Conservation (phyloP, 1,140 invertebrate genomes). For the Aphaenogaster ashmeadi region DNA sequence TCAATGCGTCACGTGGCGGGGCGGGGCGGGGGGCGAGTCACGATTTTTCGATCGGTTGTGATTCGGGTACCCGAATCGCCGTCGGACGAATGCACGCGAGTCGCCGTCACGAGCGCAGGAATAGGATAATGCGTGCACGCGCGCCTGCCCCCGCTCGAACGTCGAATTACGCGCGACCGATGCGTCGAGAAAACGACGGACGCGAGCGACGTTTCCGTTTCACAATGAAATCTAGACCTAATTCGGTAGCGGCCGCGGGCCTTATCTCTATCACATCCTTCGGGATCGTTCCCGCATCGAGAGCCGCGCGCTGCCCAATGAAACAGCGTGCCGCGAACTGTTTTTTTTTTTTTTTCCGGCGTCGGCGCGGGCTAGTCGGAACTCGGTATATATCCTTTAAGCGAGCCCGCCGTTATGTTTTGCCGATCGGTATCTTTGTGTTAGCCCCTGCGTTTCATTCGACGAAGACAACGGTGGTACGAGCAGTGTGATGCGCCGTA, state of each 20-base stretch:
- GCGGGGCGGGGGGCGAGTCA: neutral
- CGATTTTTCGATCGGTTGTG: constrained; percentile 32
- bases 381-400: neutral
- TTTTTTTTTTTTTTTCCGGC: neutral
- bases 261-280: constrained; percentile 23
- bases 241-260: neutral
- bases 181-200: constrained; percentile 23
- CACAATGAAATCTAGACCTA: neutral
- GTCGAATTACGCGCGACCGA: constrained; percentile 16
- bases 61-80: neutral
- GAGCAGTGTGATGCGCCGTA: too few relatives aligned
- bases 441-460: neutral
- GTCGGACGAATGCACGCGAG: constrained; percentile 8
- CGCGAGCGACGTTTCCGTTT: neutral
- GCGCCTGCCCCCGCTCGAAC: neutral
- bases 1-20: neutral
- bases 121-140: constrained; percentile 10
- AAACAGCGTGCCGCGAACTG: neutral
- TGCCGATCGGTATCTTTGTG: neutral
- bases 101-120: constrained; percentile 3
- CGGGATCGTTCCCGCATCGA: constrained; percentile 1
- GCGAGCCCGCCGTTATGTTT: neutral
- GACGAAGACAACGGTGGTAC: neutral
- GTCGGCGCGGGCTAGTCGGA: neutral
- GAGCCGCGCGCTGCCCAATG: neutral